These are phyloP conservation scores for Elysia chlorotica DNA, from an alignment of 1,140 invertebrate species.

Conservation along the genomic window DNA sequence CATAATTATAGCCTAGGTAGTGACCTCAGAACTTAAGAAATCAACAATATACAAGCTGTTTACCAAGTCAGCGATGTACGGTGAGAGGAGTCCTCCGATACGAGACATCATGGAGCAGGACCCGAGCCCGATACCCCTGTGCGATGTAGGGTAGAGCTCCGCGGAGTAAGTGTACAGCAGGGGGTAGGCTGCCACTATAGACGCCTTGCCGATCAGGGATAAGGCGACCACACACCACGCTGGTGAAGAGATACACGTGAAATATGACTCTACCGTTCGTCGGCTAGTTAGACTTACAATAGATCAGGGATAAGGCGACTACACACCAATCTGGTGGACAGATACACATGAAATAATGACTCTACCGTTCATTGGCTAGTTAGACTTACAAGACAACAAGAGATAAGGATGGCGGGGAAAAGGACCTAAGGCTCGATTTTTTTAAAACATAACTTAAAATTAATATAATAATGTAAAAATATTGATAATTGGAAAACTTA, in stretches of 20 bases:
- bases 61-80: constrained; percentile 56
- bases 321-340: background rate
- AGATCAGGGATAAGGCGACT: constrained; percentile 27
- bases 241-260: too few species aligned
- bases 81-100: constrained; percentile 77
- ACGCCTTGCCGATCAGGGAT: constrained; percentile 31
- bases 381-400: too few species aligned
- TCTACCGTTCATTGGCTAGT: too few species aligned
- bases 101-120: constrained; percentile 76
- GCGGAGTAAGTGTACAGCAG: constrained; percentile 77
- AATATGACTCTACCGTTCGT: too few species aligned
- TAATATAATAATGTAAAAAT: too few species aligned
- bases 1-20: too few species aligned
- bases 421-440: too few species aligned
- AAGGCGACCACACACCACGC: constrained; percentile 8
- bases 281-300: constrained; percentile 19
- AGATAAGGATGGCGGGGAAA: too few species aligned
- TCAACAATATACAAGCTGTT: background rate
- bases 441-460: too few species aligned
- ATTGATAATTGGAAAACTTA: too few species aligned
- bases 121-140: constrained; percentile 81
- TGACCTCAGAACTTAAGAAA: too few species aligned
- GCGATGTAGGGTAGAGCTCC: constrained; percentile 84
- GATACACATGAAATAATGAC: too few species aligned
- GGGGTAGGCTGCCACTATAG: constrained; percentile 13